Conservation (phyloP, 1,140 invertebrate species). For the Sitophilus oryzae region DNA sequence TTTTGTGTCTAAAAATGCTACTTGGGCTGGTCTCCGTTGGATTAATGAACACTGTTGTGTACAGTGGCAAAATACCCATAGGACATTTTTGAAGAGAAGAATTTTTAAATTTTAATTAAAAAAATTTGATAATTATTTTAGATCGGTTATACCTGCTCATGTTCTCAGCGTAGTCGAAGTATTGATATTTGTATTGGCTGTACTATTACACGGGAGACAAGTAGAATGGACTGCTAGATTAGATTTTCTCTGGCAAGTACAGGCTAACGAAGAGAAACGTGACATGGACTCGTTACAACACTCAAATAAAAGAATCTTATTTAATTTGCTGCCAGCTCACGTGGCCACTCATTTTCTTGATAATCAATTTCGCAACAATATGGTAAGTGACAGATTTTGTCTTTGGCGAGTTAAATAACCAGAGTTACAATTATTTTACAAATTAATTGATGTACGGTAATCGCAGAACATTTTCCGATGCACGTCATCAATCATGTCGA, state of each 20-base stretch:
- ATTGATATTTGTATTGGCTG: slow-evolving; percentile 72
- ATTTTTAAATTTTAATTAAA: slow-evolving; percentile 10
- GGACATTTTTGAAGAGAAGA: no score
- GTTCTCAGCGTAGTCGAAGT: slow-evolving; percentile 64
- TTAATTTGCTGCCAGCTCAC: slow-evolving; percentile 88
- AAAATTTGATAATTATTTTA: slow-evolving; percentile 9
- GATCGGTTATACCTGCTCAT: slow-evolving; percentile 57
- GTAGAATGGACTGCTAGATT: slow-evolving; percentile 80
- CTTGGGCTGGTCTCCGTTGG: no score
- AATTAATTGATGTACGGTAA: no score
- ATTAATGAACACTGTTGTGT: no score
- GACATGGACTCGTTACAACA: slow-evolving; percentile 87
- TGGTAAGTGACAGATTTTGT: slow-evolving; percentile 51
- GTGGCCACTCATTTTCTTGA: slow-evolving; percentile 90
- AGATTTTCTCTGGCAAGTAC: slow-evolving; percentile 81
- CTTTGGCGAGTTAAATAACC: not conserved
- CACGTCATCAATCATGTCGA: no score
- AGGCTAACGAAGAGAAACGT: slow-evolving; percentile 81
- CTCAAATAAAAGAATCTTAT: slow-evolving; percentile 82
- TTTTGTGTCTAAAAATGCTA: no score
- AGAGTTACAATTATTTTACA: no score
- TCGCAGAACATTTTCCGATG: no score
- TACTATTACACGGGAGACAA: slow-evolving; percentile 75
- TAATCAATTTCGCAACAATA: slow-evolving; percentile 80
- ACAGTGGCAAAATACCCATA: no score